A percentile compares a stretch with the other conserved stretches of the same genome.
These are phyloP conservation scores for Drosophila buzzatii DNA, from an alignment of 2,888 invertebrate species.

Conservation along the genomic window DNA sequence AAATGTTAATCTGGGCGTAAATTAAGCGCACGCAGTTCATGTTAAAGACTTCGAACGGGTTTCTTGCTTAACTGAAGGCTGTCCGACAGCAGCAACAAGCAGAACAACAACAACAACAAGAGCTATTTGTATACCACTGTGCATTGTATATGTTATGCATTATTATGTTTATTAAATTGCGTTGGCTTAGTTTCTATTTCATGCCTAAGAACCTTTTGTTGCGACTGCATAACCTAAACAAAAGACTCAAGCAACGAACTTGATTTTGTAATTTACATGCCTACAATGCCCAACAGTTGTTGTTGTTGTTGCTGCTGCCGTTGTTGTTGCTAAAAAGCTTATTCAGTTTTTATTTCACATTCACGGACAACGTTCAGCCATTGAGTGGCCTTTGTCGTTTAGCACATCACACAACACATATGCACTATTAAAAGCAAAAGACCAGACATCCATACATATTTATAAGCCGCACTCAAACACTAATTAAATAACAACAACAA, in stretches of 20 bases:
- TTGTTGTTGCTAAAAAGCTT: constrained; percentile 22
- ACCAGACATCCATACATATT: constrained; percentile 44
- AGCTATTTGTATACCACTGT: constrained; percentile 34
- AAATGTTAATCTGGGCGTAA: constrained; percentile 76
- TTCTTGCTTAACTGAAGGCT: constrained; percentile 61
- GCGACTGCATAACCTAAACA: constrained; percentile 52
- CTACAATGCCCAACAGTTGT: constrained; percentile 39
- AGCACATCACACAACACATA: constrained; percentile 51
- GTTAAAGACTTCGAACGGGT: constrained; percentile 57
- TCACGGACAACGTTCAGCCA: constrained; percentile 68
- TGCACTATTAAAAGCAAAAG: constrained; percentile 38
- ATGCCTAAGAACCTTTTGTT: constrained; percentile 75
- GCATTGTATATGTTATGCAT: constrained; percentile 45
- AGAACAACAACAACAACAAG: neutral
- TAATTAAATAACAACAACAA: constrained; percentile 62
- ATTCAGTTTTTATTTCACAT: constrained; percentile 66
- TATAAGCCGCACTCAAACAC: constrained; percentile 65
- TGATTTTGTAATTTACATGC: constrained; percentile 80
- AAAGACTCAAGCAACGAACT: constrained; percentile 81
- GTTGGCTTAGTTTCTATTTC: constrained; percentile 73
- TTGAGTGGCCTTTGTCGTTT: constrained; percentile 67
- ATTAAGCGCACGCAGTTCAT: constrained; percentile 69
- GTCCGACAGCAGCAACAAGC: constrained; percentile 19
- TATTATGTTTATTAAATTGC: constrained; percentile 48
- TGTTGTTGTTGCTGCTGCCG: constrained; percentile 5